Base-by-base conservation (phyloP, 2,888 invertebrate genomes). In the Nemurella pictetii region DNA sequence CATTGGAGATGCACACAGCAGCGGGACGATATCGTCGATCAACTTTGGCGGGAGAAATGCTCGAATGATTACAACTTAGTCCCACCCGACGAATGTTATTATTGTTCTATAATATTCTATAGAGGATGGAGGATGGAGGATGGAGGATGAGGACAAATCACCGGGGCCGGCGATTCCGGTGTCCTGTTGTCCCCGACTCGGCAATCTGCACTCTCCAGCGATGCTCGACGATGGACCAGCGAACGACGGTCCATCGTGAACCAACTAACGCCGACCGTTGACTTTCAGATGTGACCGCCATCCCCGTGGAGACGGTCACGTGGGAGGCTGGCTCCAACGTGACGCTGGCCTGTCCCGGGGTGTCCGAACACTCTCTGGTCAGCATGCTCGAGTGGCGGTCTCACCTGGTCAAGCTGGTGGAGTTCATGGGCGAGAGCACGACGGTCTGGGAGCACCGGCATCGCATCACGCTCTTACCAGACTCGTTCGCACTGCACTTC, bases 251-350 rank as follows among this genome's bases (percentile, higher is more conserved):
- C n/a, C n/a, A n/a, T n/a, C n/a, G n/a, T n/a, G n/a, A n/a, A n/a
- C n/a, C n/a, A n/a, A n/a, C n/a, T 78, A 27, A 78, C 30, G 28
- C 78, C 20, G 28, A 30, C 30, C 30, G 78, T 78, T 78, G 78
- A 30, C 30, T 82, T 92, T 92, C 93, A 94, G 94, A 94, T 90
- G 91, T 92, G 87, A 91, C 92, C 88, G 92, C 92, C 88, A 90
- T 93, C 86, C 91, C 92, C 87, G 91, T 93, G 87, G 92, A 93
- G 88, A 93, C 92, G 87, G 91, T 93, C 87, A 90, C 92, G 87
- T 92, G 93, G 84, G 93, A 93, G 88, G 94, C 94, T 78, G 94
- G 94, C 84, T 92, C 92, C 88, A 94, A 94, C 90, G 92, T 93
- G 87, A 93, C 94, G 86, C 90, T 94, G 87, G 91, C 92, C 85